phyloP scores from a whole-genome alignment of 2,113 vertebrate genomes.

The Felis chaus region DNA sequence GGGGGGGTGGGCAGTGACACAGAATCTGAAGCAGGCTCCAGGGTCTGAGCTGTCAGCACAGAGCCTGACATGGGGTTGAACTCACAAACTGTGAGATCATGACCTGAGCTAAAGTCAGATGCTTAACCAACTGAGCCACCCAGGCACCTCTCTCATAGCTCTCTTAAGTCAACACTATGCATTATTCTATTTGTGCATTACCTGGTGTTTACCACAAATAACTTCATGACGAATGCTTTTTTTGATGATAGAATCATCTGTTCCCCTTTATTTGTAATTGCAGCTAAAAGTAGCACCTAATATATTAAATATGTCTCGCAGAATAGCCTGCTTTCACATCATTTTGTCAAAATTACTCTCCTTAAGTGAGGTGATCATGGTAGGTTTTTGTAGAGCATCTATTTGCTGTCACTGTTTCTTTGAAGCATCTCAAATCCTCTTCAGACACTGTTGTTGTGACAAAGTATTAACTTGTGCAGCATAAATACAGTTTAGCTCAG shows the following conservation, averaged over 20 bases:
- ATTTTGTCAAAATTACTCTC: constrained; percentile 23
- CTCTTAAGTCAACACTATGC: not conserved
- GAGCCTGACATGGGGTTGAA: no score
- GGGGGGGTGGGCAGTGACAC: no score
- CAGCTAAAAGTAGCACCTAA: not conserved
- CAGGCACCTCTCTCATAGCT: not conserved
- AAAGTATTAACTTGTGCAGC: constrained; percentile 10
- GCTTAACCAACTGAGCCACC: no score
- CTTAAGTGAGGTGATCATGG: not conserved
- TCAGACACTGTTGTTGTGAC: not conserved
- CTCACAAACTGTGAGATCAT: no score
- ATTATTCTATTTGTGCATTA: not conserved
- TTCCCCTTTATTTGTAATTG: not conserved
- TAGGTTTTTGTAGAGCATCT: not conserved
- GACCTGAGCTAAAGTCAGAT: no score
- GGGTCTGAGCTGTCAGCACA: no score
- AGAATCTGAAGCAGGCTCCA: no score
- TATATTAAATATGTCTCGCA: not conserved
- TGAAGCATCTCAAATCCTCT: not conserved
- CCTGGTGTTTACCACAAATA: not conserved
- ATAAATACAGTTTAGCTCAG: not conserved
- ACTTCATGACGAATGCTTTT: not conserved
- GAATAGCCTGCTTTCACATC: not conserved
- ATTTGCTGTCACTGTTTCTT: constrained; percentile 5
- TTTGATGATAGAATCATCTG: not conserved